Evolutionary conservation across 2,113 vertebrate genomes (phyloP).

Genomic region (Cochlearius cochlearius): DNA sequence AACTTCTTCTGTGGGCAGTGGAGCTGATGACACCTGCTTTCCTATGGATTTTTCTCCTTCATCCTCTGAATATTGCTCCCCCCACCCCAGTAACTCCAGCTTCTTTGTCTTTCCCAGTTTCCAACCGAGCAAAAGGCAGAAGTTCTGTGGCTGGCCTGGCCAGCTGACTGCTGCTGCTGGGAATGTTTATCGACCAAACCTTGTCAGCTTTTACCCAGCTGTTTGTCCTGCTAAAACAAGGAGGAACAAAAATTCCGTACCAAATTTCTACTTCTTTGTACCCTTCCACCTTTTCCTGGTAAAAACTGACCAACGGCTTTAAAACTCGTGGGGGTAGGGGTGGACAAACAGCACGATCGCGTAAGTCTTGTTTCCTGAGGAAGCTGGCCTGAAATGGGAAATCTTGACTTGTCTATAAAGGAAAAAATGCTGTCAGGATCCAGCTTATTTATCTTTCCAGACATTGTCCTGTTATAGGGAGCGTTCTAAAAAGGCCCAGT

Average conservation of each 20-base stretch:
- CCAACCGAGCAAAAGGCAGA: not conserved
- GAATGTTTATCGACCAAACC: not conserved
- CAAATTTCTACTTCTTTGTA: not conserved
- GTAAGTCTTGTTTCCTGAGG: not conserved
- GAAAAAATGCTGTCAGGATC: not conserved
- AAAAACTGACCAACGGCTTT: not conserved
- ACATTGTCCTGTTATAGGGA: not conserved
- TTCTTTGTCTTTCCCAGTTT: not conserved
- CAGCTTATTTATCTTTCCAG: not conserved
- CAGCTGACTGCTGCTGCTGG: not conserved
- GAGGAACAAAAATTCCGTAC: not conserved
- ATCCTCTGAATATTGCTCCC: not conserved
- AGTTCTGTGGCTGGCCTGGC: not conserved
- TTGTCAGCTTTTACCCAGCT: not conserved
- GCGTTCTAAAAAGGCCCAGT: not conserved
- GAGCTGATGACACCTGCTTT: constrained; percentile 21
- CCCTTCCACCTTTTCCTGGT: not conserved
- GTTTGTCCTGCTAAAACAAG: not conserved
- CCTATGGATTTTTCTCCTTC: not conserved
- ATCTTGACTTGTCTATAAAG: not conserved
- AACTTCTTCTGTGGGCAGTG: not conserved
- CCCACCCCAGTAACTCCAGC: not conserved
- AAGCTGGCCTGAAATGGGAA: not conserved
- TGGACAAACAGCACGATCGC: not conserved
- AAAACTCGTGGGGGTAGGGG: not conserved